Evolutionary conservation across 1,140 invertebrate genomes (phyloP).

Genomic region (Tribolium castaneum): DNA sequence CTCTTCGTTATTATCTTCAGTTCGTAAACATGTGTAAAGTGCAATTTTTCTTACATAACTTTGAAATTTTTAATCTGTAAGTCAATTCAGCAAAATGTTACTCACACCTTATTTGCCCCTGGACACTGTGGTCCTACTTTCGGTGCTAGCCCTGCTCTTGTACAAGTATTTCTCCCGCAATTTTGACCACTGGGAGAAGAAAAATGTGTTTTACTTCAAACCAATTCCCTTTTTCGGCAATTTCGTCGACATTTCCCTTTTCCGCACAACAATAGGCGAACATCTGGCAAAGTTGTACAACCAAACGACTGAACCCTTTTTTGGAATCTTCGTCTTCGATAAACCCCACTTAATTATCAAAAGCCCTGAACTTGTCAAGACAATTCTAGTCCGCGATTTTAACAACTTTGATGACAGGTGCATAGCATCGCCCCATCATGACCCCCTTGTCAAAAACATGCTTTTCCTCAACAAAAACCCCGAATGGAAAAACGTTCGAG

Average conservation of each 20-base stretch:
- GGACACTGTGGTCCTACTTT: background rate
- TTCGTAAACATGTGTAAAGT: background rate
- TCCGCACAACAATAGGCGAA: constrained; percentile 50
- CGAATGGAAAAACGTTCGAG: constrained; percentile 66
- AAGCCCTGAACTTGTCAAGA: constrained; percentile 69
- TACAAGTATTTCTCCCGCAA: constrained; percentile 25
- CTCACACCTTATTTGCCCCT: background rate
- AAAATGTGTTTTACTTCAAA: constrained; percentile 60
- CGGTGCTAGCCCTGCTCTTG: background rate
- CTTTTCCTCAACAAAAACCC: constrained; percentile 59
- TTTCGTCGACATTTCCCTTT: constrained; percentile 49
- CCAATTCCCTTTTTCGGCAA: constrained; percentile 62
- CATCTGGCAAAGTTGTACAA: constrained; percentile 57
- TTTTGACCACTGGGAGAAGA: constrained; percentile 64
- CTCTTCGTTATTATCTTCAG: background rate
- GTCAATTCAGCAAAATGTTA: background rate
- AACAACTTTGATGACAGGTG: constrained; percentile 67
- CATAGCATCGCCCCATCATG: background rate
- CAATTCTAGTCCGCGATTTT: constrained; percentile 68
- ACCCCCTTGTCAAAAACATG: constrained; percentile 16
- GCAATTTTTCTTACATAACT: background rate
- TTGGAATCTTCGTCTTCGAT: constrained; percentile 62
- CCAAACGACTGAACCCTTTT: constrained; percentile 49
- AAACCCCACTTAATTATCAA: constrained; percentile 60
- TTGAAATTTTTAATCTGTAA: background rate